Conservation (phyloP, 2,113 vertebrate species). For the Eleginops maclovinus region DNA sequence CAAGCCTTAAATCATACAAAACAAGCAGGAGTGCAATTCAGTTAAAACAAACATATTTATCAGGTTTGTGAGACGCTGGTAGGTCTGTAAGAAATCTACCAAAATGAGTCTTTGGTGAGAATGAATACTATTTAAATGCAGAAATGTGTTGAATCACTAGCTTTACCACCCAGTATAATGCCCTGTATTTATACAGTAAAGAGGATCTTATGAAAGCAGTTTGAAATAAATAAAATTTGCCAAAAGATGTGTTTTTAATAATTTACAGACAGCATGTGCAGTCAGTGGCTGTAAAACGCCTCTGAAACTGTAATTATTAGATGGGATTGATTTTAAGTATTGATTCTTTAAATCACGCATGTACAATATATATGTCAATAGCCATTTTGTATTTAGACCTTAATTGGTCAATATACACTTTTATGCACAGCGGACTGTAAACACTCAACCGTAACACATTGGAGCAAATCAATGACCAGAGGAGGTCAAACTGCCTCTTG, state of each 20-base stretch:
- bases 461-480: constrained; percentile 52
- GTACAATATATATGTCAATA: constrained; percentile 34
- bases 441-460: constrained; percentile 45
- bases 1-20: constrained; percentile 42
- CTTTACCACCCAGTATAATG: not conserved
- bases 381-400: constrained; percentile 49
- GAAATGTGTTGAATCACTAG: constrained; percentile 2
- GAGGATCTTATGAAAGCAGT: not conserved
- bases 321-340: constrained; percentile 39
- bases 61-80: constrained; percentile 12
- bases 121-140: constrained; percentile 12
- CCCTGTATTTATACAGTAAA: not conserved
- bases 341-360: constrained; percentile 40
- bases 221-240: not conserved
- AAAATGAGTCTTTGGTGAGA: constrained; percentile 31
- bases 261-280: not conserved
- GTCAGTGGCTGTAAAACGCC: constrained; percentile 14
- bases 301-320: constrained; percentile 7
- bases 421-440: constrained; percentile 48
- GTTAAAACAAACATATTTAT: constrained; percentile 39
- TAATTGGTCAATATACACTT: constrained; percentile 51
- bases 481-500: constrained; percentile 33
- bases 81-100: not conserved
- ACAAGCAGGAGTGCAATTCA: constrained; percentile 51
- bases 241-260: not conserved